A percentile compares a stretch with the other conserved stretches of the same genome.
Evolutionary conservation across 2,113 vertebrate species (phyloP).

Genomic region (Peromyscus polionotus): DNA sequence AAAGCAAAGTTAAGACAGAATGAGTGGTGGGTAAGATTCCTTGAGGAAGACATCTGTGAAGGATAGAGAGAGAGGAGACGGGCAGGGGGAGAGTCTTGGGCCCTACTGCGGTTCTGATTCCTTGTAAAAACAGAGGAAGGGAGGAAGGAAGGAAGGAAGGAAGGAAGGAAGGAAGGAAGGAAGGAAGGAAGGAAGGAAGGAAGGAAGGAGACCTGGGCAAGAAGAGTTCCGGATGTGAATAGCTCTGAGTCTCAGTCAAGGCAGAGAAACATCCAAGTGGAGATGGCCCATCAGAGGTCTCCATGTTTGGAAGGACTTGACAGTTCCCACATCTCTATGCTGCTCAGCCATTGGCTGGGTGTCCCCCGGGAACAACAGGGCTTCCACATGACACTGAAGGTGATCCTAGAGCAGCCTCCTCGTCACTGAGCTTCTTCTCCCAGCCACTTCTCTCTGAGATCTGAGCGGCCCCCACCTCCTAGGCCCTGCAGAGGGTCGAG

Average conservation of each 20-base stretch:
- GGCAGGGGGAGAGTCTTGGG: neutral
- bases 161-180: too few species aligned
- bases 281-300: neutral
- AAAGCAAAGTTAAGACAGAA: neutral
- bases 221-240: neutral
- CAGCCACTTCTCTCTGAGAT: constrained; percentile 2
- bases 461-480: neutral
- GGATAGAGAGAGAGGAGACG: neutral
- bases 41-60: neutral
- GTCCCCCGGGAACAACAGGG: neutral
- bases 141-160: too few species aligned
- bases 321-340: neutral
- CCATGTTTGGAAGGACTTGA: neutral
- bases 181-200: too few species aligned
- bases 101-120: neutral
- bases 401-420: neutral
- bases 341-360: too few species aligned
- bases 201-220: neutral
- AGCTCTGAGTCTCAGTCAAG: neutral
- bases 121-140: neutral
- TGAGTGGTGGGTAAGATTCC: neutral
- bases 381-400: neutral
- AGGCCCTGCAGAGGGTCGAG: too few species aligned
- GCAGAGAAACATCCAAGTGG: neutral
- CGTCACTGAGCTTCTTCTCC: neutral